Conservation (phyloP, 2,113 vertebrate species). For the Cnemophilus loriae region DNA sequence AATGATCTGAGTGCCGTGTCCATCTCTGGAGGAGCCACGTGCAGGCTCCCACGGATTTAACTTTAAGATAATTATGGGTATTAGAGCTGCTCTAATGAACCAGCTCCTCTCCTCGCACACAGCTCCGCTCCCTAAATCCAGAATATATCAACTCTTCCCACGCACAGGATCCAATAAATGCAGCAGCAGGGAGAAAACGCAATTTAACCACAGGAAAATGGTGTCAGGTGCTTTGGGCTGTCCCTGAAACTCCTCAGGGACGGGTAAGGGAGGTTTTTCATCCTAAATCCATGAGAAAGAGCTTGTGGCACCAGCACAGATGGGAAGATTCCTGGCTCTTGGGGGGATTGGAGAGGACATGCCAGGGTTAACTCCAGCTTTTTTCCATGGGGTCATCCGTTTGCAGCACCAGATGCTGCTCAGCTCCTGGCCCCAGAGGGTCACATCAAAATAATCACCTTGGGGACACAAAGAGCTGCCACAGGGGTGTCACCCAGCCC, state of each 20-base stretch:
- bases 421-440: not conserved
- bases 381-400: not conserved
- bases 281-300: not conserved
- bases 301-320: not conserved
- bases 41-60: not conserved
- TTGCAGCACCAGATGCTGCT: not conserved
- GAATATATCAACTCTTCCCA: not conserved
- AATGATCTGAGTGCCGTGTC: not conserved
- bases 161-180: not conserved
- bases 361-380: not conserved
- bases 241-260: not conserved
- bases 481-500: not conserved
- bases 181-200: not conserved
- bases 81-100: not conserved
- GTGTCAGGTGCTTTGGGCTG: not conserved
- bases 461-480: not conserved
- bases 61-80: not conserved
- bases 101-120: not conserved
- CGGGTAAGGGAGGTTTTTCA: accelerated
- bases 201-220: not conserved
- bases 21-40: not conserved
- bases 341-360: not conserved
- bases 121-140: not conserved
- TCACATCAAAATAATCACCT: accelerated
- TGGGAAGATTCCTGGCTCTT: not conserved